Percentiles rank a stretch among this genome's conserved stretches.
These are phyloP conservation scores for Hypsibius dujardini DNA, from an alignment of 1,140 invertebrate species.

Conservation along the genomic window DNA sequence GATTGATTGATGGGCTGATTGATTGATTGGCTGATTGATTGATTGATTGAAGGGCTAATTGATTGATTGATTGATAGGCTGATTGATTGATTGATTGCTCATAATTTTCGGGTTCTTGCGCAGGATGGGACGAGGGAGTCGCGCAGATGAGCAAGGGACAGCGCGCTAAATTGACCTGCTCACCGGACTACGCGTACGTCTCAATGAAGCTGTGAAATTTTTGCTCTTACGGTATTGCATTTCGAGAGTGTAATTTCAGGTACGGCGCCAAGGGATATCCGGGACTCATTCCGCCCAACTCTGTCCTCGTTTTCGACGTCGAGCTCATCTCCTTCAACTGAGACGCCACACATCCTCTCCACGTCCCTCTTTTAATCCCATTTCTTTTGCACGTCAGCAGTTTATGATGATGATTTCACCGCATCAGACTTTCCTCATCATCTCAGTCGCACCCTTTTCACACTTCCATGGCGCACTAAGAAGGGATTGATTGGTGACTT, in stretches of 20 bases:
- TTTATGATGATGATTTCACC: too few species aligned
- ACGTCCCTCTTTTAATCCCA: too few species aligned
- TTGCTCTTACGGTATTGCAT: neutral
- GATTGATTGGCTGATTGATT: neutral
- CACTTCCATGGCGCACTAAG: too few species aligned
- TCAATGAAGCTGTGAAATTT: neutral
- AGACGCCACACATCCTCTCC: neutral
- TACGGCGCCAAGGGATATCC: slow-evolving; percentile 74
- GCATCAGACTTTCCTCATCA: too few species aligned
- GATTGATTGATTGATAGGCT: neutral
- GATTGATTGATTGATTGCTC: neutral
- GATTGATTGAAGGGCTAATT: neutral
- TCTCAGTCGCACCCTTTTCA: too few species aligned
- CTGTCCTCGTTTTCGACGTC: slow-evolving; percentile 82
- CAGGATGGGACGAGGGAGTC: slow-evolving; percentile 77
- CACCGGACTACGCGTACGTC: slow-evolving; percentile 47
- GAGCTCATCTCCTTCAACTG: slow-evolving; percentile 46
- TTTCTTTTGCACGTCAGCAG: too few species aligned
- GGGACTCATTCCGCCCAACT: slow-evolving; percentile 78
- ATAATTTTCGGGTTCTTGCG: neutral
- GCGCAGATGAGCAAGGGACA: slow-evolving; percentile 83
- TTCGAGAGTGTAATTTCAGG: slow-evolving; percentile 35
- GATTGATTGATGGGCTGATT: neutral
- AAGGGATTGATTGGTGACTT: too few species aligned
- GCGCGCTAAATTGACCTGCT: slow-evolving; percentile 67